Base-by-base conservation (phyloP, 2,797 vertebrate genomes). In the Lophius americanus region DNA sequence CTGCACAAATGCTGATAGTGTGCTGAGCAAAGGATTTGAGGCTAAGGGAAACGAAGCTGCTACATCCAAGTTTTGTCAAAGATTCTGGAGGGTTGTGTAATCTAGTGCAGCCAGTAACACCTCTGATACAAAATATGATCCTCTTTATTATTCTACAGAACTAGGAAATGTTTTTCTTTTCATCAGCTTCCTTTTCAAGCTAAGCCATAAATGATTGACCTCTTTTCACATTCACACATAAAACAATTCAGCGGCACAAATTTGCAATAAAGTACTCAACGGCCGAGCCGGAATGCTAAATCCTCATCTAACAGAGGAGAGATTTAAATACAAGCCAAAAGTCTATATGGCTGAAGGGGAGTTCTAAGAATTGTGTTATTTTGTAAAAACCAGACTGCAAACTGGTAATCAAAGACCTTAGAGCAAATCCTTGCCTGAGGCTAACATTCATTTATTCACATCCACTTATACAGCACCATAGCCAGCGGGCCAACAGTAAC, bases 331-430 rank as follows among this genome's bases (percentile, higher is more conserved):
- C 52, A 81, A 74, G 79, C 76, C 57, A 75, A 64, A 70, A 51
- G 67, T 23, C 65, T 68, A 64, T 68, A 75, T 71, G 72, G 61
- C 82, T 84, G 42, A 81, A 77, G 79, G 85, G 79, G 67, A 82
- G 74, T 74, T 44, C 52, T 58, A 62, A 63, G 80, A 86, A 77
- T 79, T 67, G 69, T 82, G 78, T 82, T 53, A 67, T 83, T 81
- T 79, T 81, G 69, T 23, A 81, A 80, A 85, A 79, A 69, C 73
- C 61, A 57, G 73, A 79, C 70, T 79, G 68, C 64, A 78, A 75
- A 84, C 69, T 68, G 71, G 81, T 79, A 85, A 85, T 87, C 70
- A 89, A 74, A 88, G 73, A 79, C 71, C 75, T 71, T 10, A 38
- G 62, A 87, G 82, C 75, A 80, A 86, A 86, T 82, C 67, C 72